These are phyloP conservation scores for Candoia aspera DNA, from an alignment of 2,113 vertebrate species.

Conservation along the genomic window DNA sequence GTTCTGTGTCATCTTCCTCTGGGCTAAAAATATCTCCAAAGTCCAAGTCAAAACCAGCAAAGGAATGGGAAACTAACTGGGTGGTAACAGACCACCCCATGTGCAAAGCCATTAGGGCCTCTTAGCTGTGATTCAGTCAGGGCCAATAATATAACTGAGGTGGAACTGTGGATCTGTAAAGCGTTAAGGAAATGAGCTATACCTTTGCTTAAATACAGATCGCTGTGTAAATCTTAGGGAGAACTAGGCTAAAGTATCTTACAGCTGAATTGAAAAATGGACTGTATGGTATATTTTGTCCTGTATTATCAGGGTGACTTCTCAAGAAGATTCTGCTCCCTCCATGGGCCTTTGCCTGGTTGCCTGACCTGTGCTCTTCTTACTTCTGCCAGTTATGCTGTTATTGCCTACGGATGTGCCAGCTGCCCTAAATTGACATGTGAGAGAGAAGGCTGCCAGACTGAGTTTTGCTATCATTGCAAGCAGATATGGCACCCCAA, in stretches of 20 bases:
- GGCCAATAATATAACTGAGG: not conserved
- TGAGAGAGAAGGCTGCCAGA: constrained; percentile 92
- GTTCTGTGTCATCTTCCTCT: not conserved
- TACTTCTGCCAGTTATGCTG: constrained; percentile 84
- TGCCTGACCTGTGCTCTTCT: not conserved
- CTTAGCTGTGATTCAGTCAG: not conserved
- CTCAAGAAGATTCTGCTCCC: not conserved
- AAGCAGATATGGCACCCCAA: constrained; percentile 99
- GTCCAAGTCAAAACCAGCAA: not conserved
- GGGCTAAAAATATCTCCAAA: not conserved
- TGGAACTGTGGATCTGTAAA: not conserved
- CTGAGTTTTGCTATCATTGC: constrained; percentile 99
- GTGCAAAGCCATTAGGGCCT: not conserved
- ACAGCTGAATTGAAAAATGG: not conserved
- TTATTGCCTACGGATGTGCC: constrained; percentile 97
- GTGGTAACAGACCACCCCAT: not conserved
- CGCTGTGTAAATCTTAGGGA: not conserved
- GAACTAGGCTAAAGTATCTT: not conserved
- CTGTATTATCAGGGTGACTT: too few species aligned
- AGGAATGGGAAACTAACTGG: not conserved
- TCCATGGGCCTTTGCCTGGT: constrained; percentile 27
- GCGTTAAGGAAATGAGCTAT: not conserved
- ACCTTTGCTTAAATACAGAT: not conserved
- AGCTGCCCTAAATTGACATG: constrained; percentile 96
- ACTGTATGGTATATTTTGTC: not conserved